Evolutionary conservation across 2,113 vertebrate genomes (phyloP).

Genomic region (Clinocottus analis): DNA sequence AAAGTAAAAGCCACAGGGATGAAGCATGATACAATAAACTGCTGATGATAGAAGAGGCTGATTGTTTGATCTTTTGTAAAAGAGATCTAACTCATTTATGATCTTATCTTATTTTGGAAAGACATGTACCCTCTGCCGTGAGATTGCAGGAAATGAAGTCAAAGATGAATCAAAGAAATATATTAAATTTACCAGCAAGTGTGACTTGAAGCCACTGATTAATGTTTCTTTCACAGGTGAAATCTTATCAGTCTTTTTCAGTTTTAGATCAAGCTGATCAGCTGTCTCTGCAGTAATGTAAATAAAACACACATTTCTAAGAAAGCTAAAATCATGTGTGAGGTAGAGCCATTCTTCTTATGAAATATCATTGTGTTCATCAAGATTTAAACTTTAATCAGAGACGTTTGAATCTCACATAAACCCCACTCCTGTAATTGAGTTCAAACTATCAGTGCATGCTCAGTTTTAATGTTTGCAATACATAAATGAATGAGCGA

Average conservation of each 20-base stretch:
- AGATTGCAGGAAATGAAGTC: background rate
- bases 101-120: background rate
- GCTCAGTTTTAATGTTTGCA: background rate
- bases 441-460: background rate
- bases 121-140: background rate
- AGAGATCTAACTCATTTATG: background rate
- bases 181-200: background rate
- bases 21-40: background rate
- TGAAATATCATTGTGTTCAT: background rate
- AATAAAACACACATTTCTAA: background rate
- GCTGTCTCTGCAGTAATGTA: background rate
- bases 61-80: background rate
- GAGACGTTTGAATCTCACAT: background rate
- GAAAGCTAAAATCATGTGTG: background rate
- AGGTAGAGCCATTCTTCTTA: no score
- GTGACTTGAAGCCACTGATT: background rate
- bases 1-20: background rate
- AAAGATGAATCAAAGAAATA: background rate
- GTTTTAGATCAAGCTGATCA: background rate
- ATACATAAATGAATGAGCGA: background rate
- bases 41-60: background rate
- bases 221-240: background rate
- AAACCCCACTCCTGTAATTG: background rate
- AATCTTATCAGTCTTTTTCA: background rate
- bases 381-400: background rate